Evolutionary conservation across 2,888 invertebrate genomes (phyloP), one percentile per base, ranked within the genome.

Genomic region (Caenorhabditis japonica): DNA sequence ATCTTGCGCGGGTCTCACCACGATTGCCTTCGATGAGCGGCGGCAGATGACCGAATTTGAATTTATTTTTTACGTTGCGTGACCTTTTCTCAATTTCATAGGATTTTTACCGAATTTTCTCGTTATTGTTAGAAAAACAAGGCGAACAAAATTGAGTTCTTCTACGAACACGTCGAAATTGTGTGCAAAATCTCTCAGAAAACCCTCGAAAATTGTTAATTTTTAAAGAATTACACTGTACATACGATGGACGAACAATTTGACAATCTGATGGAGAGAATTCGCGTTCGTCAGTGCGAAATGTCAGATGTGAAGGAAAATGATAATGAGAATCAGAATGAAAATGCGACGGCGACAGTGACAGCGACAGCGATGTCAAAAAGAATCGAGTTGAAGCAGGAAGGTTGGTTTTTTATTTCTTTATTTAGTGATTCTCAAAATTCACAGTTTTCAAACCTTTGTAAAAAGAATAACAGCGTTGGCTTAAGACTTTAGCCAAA

Each of bases 231-330:
- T n/a, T 46, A 46, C 52, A 71, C 62, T 71, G 71, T 71, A 71
- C 43, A 71, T 62, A 71, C 51, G 23, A 71, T 71, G 71, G 71
- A 62, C 5, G 27, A 49, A 39, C 62, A 64, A 25, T 52, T 72
- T 15, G 72, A 72, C 43, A 44, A 53, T 21, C 58, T 79, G 10
- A 79, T 80, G 76, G 75, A 75, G 23, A 68, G 80, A 23, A 76
- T 76, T 23, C 75, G 75, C 2, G 66, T 44, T 33, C 38, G 80
- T 3, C 76, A 75, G 25, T 34, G 25, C 8, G 61, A 76, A 46
- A 30, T 80, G 61, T 33, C 53, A 30, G 73, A 74, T n/a, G 76
- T n/a, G n/a, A n/a, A n/a, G n/a, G n/a, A n/a, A n/a, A n/a, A n/a
- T n/a, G n/a, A n/a, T n/a, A n/a, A 72, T 15, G 41, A 44, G 10